Evolutionary conservation across 1,140 invertebrate genomes (phyloP), one percentile per base, ranked within the genome.

Genomic region (Acromyrmex echinatior): DNA sequence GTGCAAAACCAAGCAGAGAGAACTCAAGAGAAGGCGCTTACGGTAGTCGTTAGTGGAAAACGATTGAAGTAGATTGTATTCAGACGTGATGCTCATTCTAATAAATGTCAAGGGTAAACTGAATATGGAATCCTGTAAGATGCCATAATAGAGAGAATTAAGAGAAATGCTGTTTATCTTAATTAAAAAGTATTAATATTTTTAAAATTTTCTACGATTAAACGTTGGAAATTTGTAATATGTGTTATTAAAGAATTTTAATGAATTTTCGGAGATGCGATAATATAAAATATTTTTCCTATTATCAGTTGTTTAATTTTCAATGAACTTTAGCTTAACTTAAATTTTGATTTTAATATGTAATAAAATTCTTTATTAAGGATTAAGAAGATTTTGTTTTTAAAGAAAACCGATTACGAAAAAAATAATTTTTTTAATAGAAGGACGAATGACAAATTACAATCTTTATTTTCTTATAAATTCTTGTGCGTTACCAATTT

Each of bases 101-200:
- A 81, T 53, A 56, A 70, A 70, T 58, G n/a, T 81, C 31, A 39
- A 70, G 18, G 21, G 9, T 80, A 66, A 35, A 21, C 14, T 79
- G 18, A 79, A n/a, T 51, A 78, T 6, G 31, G 14, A 58, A 74
- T 56, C 7, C 60, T 25, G 10, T 21, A 76, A 63, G 21, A 28
- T 49, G 7, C 5, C 4, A 60, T 49, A 78, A 63, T 63, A 60
- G 28, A 39, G 49, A 63, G 7, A 45, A 63, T 79, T 35, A 51
- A 51, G 18, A 66, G 25, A 66, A 49, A 28, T 45, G 10, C 6
- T 21, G 3, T 65, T 79, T 51, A 12, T 31, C 25, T 58, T 76
- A 76, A 76, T 31, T 21, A 39, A 3, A 4, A 58, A 56, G 18
- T 28, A 56, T 58, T 35, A 58, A 35, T 76, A 10, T 39, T 58